Evolutionary conservation across 2,797 vertebrate genomes (phyloP).

Genomic region (Propithecus perrieri): DNA sequence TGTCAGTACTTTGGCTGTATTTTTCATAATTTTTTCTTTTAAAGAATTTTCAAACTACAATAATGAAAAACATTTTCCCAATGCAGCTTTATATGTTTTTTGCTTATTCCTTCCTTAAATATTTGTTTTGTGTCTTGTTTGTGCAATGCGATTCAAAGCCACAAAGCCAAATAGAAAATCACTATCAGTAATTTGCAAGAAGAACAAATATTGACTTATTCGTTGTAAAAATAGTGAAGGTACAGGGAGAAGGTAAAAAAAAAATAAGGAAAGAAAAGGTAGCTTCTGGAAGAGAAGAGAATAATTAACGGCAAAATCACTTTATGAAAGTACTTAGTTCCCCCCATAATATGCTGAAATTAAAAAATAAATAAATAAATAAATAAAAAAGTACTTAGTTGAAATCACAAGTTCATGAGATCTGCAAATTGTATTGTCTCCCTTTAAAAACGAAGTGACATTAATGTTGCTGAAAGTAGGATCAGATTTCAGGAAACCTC

Average conservation of each 20-base stretch:
- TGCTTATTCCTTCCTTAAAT: slow-evolving; percentile 14
- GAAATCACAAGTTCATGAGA: neutral
- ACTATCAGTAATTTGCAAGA: neutral
- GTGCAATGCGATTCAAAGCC: neutral
- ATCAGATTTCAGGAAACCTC: neutral
- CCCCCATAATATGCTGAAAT: no score
- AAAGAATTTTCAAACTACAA: neutral
- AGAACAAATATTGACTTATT: neutral
- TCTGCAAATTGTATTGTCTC: neutral
- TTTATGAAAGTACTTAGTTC: neutral
- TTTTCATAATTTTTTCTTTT: slow-evolving; percentile 15
- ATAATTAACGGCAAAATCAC: neutral
- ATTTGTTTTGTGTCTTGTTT: slow-evolving; percentile 31
- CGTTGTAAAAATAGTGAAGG: neutral
- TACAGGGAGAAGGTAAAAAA: neutral
- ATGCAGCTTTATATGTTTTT: neutral
- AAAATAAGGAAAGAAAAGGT: neutral
- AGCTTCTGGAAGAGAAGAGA: neutral
- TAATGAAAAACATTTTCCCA: slow-evolving; percentile 29
- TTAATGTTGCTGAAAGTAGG: neutral
- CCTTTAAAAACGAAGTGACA: neutral
- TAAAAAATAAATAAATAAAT: no score
- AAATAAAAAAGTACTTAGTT: neutral
- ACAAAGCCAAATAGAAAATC: slow-evolving; percentile 50
- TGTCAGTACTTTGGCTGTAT: neutral